Evolutionary conservation across 2,888 invertebrate genomes (phyloP).

Genomic region (Cyclophora punctaria): DNA sequence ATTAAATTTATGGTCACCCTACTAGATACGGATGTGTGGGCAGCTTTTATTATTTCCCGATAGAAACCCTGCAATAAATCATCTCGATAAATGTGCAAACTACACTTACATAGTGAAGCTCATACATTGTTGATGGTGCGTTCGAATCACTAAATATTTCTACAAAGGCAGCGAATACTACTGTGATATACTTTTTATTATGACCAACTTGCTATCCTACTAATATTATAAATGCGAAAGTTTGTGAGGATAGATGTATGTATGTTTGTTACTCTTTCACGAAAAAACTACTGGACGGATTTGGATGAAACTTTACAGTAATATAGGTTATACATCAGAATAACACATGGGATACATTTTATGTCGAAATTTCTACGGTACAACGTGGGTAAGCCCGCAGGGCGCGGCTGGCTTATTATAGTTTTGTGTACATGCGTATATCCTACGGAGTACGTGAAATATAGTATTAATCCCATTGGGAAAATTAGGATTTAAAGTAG

Average conservation of each 20-base stretch:
- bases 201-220: background rate
- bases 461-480: too few relatives aligned
- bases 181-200: background rate
- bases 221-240: background rate
- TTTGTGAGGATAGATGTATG: too few relatives aligned
- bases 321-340: too few relatives aligned
- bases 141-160: background rate
- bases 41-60: slow-evolving; percentile 42
- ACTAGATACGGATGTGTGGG: slow-evolving; percentile 29
- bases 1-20: slow-evolving; percentile 25
- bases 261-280: too few relatives aligned
- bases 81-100: slow-evolving; percentile 33
- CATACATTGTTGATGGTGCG: background rate
- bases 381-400: too few relatives aligned
- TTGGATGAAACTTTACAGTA: too few relatives aligned
- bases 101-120: slow-evolving; percentile 1
- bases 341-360: too few relatives aligned
- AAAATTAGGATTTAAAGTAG: too few relatives aligned
- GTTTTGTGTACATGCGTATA: background rate
- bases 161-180: too few relatives aligned
- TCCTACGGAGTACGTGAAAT: too few relatives aligned
- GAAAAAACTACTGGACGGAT: too few relatives aligned
- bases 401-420: background rate
- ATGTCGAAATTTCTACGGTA: too few relatives aligned
- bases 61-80: slow-evolving; percentile 37